Base-by-base conservation (phyloP, 2,888 invertebrate species). In the Conchocele bisecta region DNA sequence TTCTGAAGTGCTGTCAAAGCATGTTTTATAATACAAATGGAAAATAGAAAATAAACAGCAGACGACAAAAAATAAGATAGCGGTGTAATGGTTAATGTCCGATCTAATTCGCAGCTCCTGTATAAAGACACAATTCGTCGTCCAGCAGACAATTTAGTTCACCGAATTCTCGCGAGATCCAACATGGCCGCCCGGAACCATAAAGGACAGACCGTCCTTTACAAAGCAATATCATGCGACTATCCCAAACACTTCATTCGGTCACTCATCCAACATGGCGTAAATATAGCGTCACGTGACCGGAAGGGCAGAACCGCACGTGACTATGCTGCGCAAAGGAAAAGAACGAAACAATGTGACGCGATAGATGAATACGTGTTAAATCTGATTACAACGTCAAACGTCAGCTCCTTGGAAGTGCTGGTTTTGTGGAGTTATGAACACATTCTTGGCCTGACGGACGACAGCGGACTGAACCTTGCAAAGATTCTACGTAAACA, bases 351-450 rank as follows among this genome's bases (percentile, higher is more conserved):
- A 42, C 86, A 86, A 54, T 81, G 74, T 24, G 70, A 70, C 13
- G 48, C 84, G 7, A 83, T 87, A 17, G 86, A 87, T 65, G 75
- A 81, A 15, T 68, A 82, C 48, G 77, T 87, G 17, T 64, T 82
- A 6, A 57, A 75, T 11, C 59, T 83, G 20, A 77, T 84, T 13
- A 70, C 75, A 33, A 64, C 75, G n/a, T 79, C 80, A 64, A 63
- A 84, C 51, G 59, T 83, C n/a, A 74, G 76, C 5, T 59, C 64
- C 6, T 50, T 90, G 46, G 89, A 89, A 66, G 65, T 69, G 5
- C 71, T 90, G 22, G 69, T 89, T n/a, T 56, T 89, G 9, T 81
- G 86, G 22, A 83, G 83, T 15, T 90, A 90, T 72, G 88, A 89
- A 57, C 88, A 88, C 70, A 78, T 89, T n/a, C 42, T 83, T 24